Base-by-base conservation (phyloP, 2,113 vertebrate genomes). In the Eublepharis macularius region DNA sequence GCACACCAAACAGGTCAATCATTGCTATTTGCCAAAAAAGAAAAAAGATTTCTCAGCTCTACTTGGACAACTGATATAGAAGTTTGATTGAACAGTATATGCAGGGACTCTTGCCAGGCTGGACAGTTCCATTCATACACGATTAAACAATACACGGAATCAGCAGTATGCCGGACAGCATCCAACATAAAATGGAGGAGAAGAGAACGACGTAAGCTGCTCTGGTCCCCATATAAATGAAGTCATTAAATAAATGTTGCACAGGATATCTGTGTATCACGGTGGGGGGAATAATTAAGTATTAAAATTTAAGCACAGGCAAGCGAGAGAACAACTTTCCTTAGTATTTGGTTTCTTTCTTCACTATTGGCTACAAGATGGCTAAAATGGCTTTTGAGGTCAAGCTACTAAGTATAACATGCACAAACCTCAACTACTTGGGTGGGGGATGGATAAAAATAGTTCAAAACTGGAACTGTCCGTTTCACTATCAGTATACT, bases 71-170 rank as follows among this genome's bases (percentile, higher is more conserved):
- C 39, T 51, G 32, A 1, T 34, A 86, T 1, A 39, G 24, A 84
- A 51, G 41, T 84, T 54, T 82, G 68, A 85, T 1, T 85, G 26
- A 79, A 88, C 36, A 85, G 81, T 57, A 12, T 6, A 51, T 54
- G 39, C 16, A 32, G 14, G 21, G 1, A n/a, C n/a, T 76, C 16
- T 3, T 4, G 51, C 79, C 1, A 43, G 72, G 90, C 76, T 47
- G 21, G 84, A 86, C 87, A 17, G n/a, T 21, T 32, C 0, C 0
- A 54, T 88, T 60, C 2, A 51, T 36, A 84, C 89, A 82, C 74
- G 4, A 91, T 17, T 6, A 89, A 87, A 54, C 10, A 81, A 41
- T 0, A 7, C 43, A 70, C 6, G 78, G 70, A 88, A 89, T 32
- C 26, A 74, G 4, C 43, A 47, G 11, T 75, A 47, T 47, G 45